Evolutionary conservation across 2,888 invertebrate species (phyloP), one percentile per base, ranked within the genome.

Genomic region (Drosophila robusta): DNA sequence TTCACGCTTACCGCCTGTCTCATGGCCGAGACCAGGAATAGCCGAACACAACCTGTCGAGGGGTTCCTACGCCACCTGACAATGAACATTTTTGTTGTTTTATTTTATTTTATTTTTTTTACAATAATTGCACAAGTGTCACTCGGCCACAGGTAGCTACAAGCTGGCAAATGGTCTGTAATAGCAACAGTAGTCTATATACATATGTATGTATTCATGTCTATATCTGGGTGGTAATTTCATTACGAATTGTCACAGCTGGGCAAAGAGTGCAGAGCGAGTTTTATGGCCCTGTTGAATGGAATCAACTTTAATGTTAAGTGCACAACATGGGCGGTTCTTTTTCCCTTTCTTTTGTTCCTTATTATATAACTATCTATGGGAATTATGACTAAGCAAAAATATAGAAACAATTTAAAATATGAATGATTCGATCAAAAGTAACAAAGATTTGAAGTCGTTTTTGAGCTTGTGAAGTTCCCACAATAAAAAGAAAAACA

Each of bases 71-170:
- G 46, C 44, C 60, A 51, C 9, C 51, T 65, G 75, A 64, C 71
- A 64, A 67, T 64, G 51, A 42, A 65, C 54, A 70, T 68, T 62
- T 29, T 18, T n/a, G 16, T 5, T 18, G 5, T 2, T 18, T 18
- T 26, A 11, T 26, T 39, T 18, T 7, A n/a, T 9, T 2, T 9
- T 29, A 16, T 29, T 18, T 26, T 69, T 63, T 64, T 63, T 64
- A 62, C 70, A 52, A 65, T 80, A 81, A 80, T 83, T 87, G 69
- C 84, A 87, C 81, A 87, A 81, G 87, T 84, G 87, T 84, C 75
- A 70, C 80, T 72, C 75, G 76, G 70, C 52, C 70, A 65, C 61
- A 64, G 64, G 57, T 52, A 64, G 47, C 51, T 16, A 51, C 38
- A 26, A 52, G 22, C 34, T 42, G 41, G 7, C 56, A 56, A 61